These are phyloP conservation scores for Archocentrus centrarchus DNA, from an alignment of 2,113 vertebrate genomes.

Conservation along the genomic window DNA sequence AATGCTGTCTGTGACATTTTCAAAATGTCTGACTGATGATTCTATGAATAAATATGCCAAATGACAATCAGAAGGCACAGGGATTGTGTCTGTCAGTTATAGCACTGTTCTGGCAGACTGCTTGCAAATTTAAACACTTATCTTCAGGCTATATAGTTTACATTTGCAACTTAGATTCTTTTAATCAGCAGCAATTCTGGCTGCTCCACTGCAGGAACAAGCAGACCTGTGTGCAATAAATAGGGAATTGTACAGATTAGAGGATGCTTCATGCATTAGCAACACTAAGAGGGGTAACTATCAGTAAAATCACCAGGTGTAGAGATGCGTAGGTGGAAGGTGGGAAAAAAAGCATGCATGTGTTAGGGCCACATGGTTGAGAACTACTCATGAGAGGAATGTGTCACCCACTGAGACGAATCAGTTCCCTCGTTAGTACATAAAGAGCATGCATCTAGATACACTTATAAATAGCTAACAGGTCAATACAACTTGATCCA, in stretches of 20 bases:
- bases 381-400: neutral
- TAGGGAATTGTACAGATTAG: neutral
- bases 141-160: slow-evolving; percentile 1
- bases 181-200: neutral
- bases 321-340: neutral
- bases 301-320: slow-evolving; percentile 13
- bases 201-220: neutral
- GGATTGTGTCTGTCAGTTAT: slow-evolving; percentile 14
- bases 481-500: slow-evolving; percentile 5
- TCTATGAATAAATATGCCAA: slow-evolving; percentile 19
- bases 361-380: neutral
- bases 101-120: slow-evolving; percentile 19
- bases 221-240: neutral
- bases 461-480: slow-evolving; percentile 26
- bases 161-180: slow-evolving; percentile 26
- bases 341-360: neutral
- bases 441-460: slow-evolving; percentile 1
- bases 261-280: neutral
- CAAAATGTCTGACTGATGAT: slow-evolving; percentile 36
- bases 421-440: slow-evolving; percentile 5
- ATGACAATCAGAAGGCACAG: slow-evolving; percentile 26
- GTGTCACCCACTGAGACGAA: neutral
- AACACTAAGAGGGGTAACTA: neutral
- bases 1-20: slow-evolving; percentile 13
- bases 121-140: slow-evolving; percentile 17